Evolutionary conservation across 2,113 vertebrate species (phyloP).

Genomic region (Oceanites oceanicus): DNA sequence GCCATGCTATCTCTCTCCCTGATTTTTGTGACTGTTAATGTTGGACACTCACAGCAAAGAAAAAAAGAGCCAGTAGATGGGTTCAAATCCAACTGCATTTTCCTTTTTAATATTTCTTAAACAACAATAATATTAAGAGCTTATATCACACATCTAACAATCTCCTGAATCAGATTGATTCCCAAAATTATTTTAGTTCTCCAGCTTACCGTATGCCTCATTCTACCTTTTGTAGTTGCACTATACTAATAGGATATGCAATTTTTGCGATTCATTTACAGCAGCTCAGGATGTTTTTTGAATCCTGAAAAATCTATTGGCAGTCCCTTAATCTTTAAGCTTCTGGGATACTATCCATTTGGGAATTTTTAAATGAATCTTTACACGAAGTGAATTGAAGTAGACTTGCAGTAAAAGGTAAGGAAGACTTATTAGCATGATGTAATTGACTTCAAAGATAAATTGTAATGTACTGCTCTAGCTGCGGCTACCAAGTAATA

Average conservation of each 20-base stretch:
- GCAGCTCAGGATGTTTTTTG: neutral
- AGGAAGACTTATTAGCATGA: neutral
- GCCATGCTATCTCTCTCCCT: accelerated
- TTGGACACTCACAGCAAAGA: neutral
- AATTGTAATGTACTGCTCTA: neutral
- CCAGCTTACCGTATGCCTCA: neutral
- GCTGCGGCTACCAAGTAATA: neutral
- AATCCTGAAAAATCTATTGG: neutral
- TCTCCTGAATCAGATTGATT: neutral
- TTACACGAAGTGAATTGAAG: neutral
- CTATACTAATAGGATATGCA: neutral
- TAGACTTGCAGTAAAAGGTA: neutral
- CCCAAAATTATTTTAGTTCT: neutral
- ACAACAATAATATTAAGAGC: neutral
- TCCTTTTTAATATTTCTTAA: neutral
- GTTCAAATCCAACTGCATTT: neutral
- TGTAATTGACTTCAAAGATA: neutral
- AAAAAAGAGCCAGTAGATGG: neutral
- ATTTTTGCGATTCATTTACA: neutral
- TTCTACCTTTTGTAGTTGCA: neutral
- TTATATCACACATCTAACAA: neutral
- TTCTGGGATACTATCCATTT: neutral
- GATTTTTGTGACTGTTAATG: neutral
- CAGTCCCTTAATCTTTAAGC: neutral
- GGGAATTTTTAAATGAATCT: neutral